These are phyloP conservation scores for Andrena minutula DNA, from an alignment of 2,888 invertebrate species.

Conservation along the genomic window DNA sequence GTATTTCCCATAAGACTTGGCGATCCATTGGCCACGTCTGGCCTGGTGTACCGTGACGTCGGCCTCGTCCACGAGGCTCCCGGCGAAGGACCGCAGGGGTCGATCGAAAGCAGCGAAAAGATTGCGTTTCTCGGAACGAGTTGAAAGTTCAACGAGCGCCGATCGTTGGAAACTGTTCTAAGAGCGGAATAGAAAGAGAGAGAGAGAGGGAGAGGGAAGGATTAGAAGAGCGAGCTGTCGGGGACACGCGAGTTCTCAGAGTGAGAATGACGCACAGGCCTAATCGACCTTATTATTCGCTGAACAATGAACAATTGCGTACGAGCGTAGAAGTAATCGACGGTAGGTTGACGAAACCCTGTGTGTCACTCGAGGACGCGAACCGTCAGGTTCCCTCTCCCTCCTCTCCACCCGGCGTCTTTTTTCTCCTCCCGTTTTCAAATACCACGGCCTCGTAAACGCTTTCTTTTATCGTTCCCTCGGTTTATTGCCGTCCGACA, in stretches of 20 bases:
- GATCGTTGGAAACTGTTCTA: too few species aligned
- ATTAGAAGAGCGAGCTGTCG: constrained; percentile 13
- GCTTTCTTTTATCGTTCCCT: constrained; percentile 30
- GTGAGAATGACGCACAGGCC: constrained; percentile 71
- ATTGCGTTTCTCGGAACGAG: not conserved
- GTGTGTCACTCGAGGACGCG: constrained; percentile 63
- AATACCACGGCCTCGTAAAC: constrained; percentile 39
- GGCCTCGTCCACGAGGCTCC: too few species aligned
- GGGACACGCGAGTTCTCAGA: constrained; percentile 55
- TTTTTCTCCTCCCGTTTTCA: constrained; percentile 24
- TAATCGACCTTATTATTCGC: constrained; percentile 75
- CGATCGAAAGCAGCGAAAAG: not conserved
- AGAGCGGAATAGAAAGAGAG: too few species aligned
- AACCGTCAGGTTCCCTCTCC: constrained; percentile 10
- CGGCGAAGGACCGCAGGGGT: too few species aligned
- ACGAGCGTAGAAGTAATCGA: constrained; percentile 72
- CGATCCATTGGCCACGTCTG: constrained; percentile 24
- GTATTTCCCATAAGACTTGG: constrained; percentile 56
- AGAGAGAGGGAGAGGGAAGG: not conserved
- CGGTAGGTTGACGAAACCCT: constrained; percentile 65
- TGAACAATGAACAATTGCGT: constrained; percentile 75
- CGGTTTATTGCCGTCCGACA: constrained; percentile 30
- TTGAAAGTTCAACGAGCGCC: constrained; percentile 1
- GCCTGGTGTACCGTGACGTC: not conserved
- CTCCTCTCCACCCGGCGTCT: not conserved